These are phyloP conservation scores for Apocrypta bakeri DNA, from an alignment of 1,140 invertebrate genomes.

Conservation along the genomic window DNA sequence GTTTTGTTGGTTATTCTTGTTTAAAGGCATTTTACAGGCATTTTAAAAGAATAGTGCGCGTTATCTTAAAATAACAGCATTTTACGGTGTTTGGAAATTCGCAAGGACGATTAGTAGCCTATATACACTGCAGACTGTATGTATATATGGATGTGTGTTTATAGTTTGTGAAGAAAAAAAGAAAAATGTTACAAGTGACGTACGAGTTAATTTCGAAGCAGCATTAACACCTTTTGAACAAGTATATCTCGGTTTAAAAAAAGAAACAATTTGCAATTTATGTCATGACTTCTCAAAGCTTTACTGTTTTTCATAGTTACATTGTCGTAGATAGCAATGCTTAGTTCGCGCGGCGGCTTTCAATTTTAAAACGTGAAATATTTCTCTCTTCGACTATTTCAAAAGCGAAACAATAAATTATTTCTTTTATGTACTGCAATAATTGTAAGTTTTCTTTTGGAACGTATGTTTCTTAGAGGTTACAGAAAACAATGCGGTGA, in stretches of 20 bases:
- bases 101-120: no score
- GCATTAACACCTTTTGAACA: neutral
- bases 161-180: neutral
- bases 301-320: constrained; percentile 16
- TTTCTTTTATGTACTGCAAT: neutral
- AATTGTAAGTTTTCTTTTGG: neutral
- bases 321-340: neutral
- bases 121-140: no score
- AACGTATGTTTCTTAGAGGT: neutral
- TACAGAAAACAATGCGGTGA: neutral
- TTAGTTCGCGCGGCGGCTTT: neutral
- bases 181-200: neutral
- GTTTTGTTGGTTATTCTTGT: no score
- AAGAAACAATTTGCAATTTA: constrained; percentile 2
- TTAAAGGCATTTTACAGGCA: no score
- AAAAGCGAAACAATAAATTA: constrained; percentile 6
- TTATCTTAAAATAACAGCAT: no score
- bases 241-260: neutral
- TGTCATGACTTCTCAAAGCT: neutral
- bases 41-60: no score
- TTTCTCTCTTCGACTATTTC: neutral
- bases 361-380: constrained; percentile 21
- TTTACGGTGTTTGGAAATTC: no score
- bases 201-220: constrained; percentile 3
- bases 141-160: no score